A percentile compares a stretch with the other conserved stretches of the same genome.
These are phyloP conservation scores for Mormyrus proboscirostris DNA, from an alignment of 2,797 vertebrate genomes.

Conservation along the genomic window DNA sequence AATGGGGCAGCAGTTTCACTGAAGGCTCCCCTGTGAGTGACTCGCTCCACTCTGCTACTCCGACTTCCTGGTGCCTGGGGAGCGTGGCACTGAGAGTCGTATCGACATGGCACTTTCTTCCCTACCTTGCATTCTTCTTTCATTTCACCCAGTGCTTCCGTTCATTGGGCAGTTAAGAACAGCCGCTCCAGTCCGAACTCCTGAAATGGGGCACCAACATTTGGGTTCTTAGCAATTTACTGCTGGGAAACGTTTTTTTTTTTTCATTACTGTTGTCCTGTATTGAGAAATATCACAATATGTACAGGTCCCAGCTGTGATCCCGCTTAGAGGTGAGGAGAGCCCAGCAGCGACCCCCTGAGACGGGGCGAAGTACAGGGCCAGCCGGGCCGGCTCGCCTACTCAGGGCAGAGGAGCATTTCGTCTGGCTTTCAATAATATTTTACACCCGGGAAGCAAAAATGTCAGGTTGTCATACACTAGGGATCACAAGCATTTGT, in stretches of 20 bases:
- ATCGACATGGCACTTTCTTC: slow-evolving; percentile 1
- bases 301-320: slow-evolving; percentile 61
- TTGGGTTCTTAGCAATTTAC: slow-evolving; percentile 22
- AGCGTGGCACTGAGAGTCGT: neutral
- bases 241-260: slow-evolving; percentile 27
- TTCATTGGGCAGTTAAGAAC: slow-evolving; percentile 24
- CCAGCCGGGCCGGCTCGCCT: slow-evolving; percentile 60
- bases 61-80: neutral
- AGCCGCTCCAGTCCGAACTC: slow-evolving; percentile 8
- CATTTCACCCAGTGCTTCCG: neutral
- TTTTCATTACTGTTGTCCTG: slow-evolving; percentile 16
- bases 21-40: neutral
- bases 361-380: slow-evolving; percentile 48
- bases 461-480: slow-evolving; percentile 39
- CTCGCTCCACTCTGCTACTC: neutral
- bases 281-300: slow-evolving; percentile 44
- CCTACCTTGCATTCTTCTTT: slow-evolving; percentile 1
- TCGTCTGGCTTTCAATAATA: neutral
- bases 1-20: neutral
- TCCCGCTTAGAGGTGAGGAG: slow-evolving; percentile 60
- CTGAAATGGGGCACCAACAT: slow-evolving; percentile 16
- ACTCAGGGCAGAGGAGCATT: slow-evolving; percentile 21
- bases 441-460: slow-evolving; percentile 41
- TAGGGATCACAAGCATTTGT: neutral
- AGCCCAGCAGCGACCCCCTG: slow-evolving; percentile 54